Evolutionary conservation across 37 sponge, comb jelly and placozoan genomes (phyloP).

Genomic region (Oopsacas minuta): DNA sequence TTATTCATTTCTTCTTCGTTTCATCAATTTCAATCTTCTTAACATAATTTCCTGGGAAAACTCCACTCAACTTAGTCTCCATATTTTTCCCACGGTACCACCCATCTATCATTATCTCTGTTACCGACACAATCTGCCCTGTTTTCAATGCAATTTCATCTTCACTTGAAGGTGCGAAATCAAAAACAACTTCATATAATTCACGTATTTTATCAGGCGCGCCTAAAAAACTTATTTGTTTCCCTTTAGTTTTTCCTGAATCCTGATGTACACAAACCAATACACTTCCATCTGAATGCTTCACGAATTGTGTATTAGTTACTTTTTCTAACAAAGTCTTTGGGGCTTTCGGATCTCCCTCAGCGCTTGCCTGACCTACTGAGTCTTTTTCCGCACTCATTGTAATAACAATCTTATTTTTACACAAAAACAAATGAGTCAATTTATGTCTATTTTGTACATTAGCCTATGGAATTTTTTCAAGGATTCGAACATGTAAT

Average conservation of each 20-base stretch:
- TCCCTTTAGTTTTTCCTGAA: constrained; percentile 5
- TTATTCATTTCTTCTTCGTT: too few species aligned
- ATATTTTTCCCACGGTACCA: constrained; percentile 14
- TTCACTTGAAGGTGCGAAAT: constrained; percentile 16
- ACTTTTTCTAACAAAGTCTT: constrained; percentile 5
- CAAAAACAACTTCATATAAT: background rate
- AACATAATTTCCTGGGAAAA: constrained; percentile 14
- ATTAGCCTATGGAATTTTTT: background rate
- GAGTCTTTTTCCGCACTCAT: background rate
- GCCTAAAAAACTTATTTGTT: constrained; percentile 1
- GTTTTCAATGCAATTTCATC: constrained; percentile 12
- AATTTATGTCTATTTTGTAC: background rate
- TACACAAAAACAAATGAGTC: background rate
- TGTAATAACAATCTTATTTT: background rate
- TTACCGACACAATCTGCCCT: background rate
- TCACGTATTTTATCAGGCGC: constrained; percentile 8
- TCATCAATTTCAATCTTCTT: background rate
- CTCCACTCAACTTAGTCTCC: background rate
- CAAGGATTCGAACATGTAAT: background rate
- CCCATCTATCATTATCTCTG: background rate
- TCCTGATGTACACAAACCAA: constrained; percentile 14
- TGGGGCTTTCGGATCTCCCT: background rate
- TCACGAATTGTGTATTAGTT: background rate
- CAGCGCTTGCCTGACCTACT: background rate
- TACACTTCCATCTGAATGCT: constrained; percentile 3